Conservation (phyloP, 2,888 invertebrate genomes). For the Willowsia nigromaculata region DNA sequence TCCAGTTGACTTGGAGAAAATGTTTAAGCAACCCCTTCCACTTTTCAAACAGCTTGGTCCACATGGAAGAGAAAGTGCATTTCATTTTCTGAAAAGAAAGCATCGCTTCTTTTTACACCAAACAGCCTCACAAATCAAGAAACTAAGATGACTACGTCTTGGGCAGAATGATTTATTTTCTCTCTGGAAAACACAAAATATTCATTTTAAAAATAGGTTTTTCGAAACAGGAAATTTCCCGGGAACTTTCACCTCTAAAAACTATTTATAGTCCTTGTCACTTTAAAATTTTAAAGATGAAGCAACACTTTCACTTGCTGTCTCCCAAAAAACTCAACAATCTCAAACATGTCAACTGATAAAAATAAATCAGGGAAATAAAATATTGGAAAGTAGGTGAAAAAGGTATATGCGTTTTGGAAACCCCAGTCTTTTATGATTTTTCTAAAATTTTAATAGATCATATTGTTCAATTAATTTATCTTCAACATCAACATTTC, state of each 20-base stretch:
- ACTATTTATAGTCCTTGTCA: not conserved
- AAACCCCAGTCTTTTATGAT: not conserved
- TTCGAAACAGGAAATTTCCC: not conserved
- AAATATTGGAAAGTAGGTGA: not conserved
- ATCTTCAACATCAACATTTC: too few species aligned
- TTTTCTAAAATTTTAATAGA: too few species aligned
- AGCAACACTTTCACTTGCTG: too few species aligned
- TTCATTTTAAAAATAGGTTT: not conserved
- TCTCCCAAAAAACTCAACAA: not conserved
- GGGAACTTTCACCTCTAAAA: not conserved
- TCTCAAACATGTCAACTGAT: not conserved
- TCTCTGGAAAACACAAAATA: too few species aligned
- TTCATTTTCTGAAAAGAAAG: not conserved
- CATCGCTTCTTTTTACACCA: not conserved
- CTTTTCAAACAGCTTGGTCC: too few species aligned
- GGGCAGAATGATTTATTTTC: not conserved
- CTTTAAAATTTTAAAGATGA: too few species aligned
- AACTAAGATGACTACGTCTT: constrained; percentile 18
- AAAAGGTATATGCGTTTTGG: not conserved
- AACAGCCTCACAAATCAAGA: constrained; percentile 50
- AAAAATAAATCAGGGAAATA: constrained; percentile 11
- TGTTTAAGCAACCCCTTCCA: too few species aligned
- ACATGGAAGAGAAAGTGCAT: not conserved
- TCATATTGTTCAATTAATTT: too few species aligned
- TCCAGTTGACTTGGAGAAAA: too few species aligned